Base-by-base conservation (phyloP, 1,140 invertebrate species). In the Drosophila suzukii region DNA sequence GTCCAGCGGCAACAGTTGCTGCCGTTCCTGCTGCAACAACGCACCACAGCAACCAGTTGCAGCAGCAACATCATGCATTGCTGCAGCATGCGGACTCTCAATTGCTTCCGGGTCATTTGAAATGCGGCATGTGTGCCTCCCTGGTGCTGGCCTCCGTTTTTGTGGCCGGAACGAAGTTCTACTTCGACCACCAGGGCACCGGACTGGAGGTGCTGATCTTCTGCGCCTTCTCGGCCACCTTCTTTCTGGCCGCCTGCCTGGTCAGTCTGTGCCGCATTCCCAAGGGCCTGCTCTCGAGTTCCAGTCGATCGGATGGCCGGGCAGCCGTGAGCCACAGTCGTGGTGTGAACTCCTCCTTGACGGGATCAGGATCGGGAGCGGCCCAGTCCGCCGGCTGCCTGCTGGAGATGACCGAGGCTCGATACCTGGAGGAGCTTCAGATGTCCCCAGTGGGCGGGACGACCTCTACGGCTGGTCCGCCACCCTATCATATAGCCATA, bases 71-170 rank as follows among this genome's bases (percentile, higher is more conserved):
- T 38, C 83, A 91, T 32, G 78, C 80, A 0, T 15, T 90, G 39
- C 34, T 78, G 51, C 89, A 90, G 10, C 75, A 81, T 34, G 75
- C 79, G 10, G 91, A 92, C 34, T 80, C 89, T 6, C 91, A 92
- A 60, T 58, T 92, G 50, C 34, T 94, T 92, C 93, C 94, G 3
- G 93, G 93, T 15, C 94, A 94, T 60, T 79, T 94, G 12, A 94
- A 94, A 78, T 95, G 94, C 81, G 95, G 94, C 20, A 94, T 96
- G 93, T 95, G 95, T 82, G 95, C 95, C 39, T 95, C 94, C 1
- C 94, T 96, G 72, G 94, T 94, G 12, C 79, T 96, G 17, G 94
- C 94, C 5, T 94, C 95, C 10, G 93, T 94, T 13, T 95, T 95
- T 76, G 93, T 96, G 27, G 94, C 94, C 2, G 94, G 94, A 20